phyloP scores from a whole-genome alignment of 2,888 invertebrate species.

The Mallateleia sp. region DNA sequence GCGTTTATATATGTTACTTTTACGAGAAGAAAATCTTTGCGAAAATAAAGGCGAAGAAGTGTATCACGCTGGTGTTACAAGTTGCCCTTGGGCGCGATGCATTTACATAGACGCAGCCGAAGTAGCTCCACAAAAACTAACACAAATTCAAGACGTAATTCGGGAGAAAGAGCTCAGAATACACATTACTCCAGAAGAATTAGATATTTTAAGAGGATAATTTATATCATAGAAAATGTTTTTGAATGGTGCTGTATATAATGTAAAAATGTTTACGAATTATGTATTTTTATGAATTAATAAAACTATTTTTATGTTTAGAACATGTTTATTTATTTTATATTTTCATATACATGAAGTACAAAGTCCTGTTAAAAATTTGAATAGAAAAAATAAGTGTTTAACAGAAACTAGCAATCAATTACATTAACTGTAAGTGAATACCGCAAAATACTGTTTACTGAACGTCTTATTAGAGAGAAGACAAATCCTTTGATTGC shows the following conservation, averaged over 20 bases:
- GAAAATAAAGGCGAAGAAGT: slow-evolving; percentile 87
- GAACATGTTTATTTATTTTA: slow-evolving; percentile 35
- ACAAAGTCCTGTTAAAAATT: slow-evolving; percentile 58
- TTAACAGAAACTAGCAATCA: slow-evolving; percentile 15
- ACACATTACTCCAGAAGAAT: slow-evolving; percentile 94
- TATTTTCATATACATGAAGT: slow-evolving; percentile 49
- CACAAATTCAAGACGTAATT: slow-evolving; percentile 93
- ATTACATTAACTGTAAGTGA: background rate
- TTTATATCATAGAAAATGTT: too few species aligned
- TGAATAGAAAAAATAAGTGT: slow-evolving; percentile 40
- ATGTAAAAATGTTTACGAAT: slow-evolving; percentile 29
- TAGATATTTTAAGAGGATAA: slow-evolving; percentile 92
- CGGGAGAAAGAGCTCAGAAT: slow-evolving; percentile 94
- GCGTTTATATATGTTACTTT: slow-evolving; percentile 92
- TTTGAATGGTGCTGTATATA: too few species aligned
- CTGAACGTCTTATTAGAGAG: background rate
- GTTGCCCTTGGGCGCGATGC: slow-evolving; percentile 88
- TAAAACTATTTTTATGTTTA: slow-evolving; percentile 9
- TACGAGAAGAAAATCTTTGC: slow-evolving; percentile 89
- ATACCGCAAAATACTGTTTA: slow-evolving; percentile 15
- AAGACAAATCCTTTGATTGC: background rate
- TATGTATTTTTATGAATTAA: background rate
- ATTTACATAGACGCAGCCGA: slow-evolving; percentile 93
- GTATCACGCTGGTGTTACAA: slow-evolving; percentile 86
- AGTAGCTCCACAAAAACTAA: slow-evolving; percentile 90